A percentile compares a stretch with the other conserved stretches of the same genome.
Evolutionary conservation across 2,797 vertebrate species (phyloP).

Genomic region (Orientallactaga sibirica): DNA sequence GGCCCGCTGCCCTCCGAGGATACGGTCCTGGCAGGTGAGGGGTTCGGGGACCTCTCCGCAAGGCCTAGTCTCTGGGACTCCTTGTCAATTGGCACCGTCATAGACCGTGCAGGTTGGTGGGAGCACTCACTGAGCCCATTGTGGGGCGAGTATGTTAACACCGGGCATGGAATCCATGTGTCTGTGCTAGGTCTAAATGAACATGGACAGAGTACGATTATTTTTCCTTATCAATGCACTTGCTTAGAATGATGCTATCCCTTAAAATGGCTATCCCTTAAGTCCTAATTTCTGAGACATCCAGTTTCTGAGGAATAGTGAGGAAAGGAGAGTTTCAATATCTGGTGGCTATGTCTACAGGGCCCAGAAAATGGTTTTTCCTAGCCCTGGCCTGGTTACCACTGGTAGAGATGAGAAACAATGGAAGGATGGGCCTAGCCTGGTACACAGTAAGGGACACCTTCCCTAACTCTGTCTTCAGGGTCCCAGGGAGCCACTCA

Average conservation of each 20-base stretch:
- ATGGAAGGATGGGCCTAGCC: not conserved
- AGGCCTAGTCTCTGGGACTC: not conserved
- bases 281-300: fast-evolving
- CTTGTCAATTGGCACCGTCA: no score
- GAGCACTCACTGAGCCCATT: not conserved
- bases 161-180: no score
- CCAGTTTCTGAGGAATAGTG: not conserved
- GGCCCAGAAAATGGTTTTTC: not conserved
- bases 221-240: fast-evolving
- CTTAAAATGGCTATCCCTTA: fast-evolving
- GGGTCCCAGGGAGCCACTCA: constrained; percentile 87
- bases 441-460: not conserved
- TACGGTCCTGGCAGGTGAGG: constrained; percentile 87
- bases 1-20: constrained; percentile 92
- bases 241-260: fast-evolving
- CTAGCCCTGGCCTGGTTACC: not conserved
- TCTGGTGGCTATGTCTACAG: not conserved
- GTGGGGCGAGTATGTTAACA: not conserved
- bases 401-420: not conserved
- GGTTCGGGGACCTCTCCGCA: not conserved
- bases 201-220: fast-evolving
- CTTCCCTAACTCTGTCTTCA: not conserved
- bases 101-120: fast-evolving
- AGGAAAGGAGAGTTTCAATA: fast-evolving
- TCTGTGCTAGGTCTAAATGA: not conserved